Percentiles rank a stretch among this genome's conserved stretches.
These are phyloP conservation scores for Lasioglossum albipes DNA, from an alignment of 1,140 invertebrate genomes.

Conservation along the genomic window DNA sequence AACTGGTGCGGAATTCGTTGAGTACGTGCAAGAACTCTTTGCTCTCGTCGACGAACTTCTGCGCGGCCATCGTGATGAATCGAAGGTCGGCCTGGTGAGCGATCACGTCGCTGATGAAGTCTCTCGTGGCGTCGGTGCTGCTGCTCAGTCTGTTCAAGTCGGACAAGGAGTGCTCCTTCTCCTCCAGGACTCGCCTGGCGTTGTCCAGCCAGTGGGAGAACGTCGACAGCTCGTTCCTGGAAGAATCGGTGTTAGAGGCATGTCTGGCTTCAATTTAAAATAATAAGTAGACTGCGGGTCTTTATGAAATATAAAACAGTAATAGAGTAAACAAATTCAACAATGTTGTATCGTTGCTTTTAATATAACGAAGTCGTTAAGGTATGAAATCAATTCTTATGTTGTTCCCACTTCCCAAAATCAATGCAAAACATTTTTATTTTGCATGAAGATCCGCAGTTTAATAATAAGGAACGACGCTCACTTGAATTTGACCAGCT, in stretches of 20 bases:
- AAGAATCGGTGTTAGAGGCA: no score
- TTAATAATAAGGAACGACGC: constrained; percentile 48
- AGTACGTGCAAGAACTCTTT: constrained; percentile 91
- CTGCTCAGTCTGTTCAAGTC: constrained; percentile 87
- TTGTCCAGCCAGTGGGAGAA: constrained; percentile 93
- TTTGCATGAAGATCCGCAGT: no score
- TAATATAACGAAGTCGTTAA: no score
- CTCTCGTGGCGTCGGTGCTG: constrained; percentile 88
- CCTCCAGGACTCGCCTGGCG: constrained; percentile 88
- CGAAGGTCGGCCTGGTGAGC: constrained; percentile 95
- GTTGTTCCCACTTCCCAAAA: no score
- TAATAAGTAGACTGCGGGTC: no score
- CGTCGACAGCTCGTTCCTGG: constrained; percentile 86
- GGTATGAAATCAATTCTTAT: no score
- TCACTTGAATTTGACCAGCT: constrained; percentile 91
- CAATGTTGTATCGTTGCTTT: no score
- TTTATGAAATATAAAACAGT: no score
- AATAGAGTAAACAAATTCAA: no score
- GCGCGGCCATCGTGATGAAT: constrained; percentile 96
- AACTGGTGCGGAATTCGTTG: constrained; percentile 90
- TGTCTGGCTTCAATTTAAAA: no score
- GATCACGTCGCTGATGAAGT: constrained; percentile 96
- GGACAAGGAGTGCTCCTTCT: constrained; percentile 91
- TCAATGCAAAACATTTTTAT: no score
- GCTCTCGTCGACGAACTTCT: constrained; percentile 96